These are phyloP conservation scores for Antheraea mylitta DNA, from an alignment of 1,140 invertebrate genomes.

Conservation along the genomic window DNA sequence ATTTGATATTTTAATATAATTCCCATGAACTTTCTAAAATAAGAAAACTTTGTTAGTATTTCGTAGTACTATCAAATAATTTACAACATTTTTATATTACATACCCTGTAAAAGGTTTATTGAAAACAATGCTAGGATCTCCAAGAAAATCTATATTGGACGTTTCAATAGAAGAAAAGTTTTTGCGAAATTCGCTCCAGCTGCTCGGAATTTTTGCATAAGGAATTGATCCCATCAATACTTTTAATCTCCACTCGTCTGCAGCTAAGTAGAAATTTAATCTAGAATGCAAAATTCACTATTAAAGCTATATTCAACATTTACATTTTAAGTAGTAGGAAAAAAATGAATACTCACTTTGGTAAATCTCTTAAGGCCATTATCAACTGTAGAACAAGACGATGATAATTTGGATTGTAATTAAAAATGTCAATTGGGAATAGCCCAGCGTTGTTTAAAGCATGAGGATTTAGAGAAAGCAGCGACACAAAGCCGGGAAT, in stretches of 20 bases:
- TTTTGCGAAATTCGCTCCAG: slow-evolving; percentile 75
- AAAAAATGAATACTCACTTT: slow-evolving; percentile 46
- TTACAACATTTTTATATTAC: neutral
- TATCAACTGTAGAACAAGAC: slow-evolving; percentile 71
- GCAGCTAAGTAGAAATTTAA: slow-evolving; percentile 81
- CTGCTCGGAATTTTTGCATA: slow-evolving; percentile 63
- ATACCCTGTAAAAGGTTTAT: slow-evolving; percentile 80
- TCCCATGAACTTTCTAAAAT: slow-evolving; percentile 67
- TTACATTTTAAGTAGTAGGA: neutral
- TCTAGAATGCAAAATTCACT: slow-evolving; percentile 41
- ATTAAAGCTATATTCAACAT: slow-evolving; percentile 3
- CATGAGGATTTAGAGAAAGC: slow-evolving; percentile 70
- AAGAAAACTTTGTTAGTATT: slow-evolving; percentile 9
- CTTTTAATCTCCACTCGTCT: slow-evolving; percentile 80
- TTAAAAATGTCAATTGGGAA: slow-evolving; percentile 59
- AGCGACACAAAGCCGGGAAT: slow-evolving; percentile 72
- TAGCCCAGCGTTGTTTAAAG: slow-evolving; percentile 56
- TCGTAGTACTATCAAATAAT: neutral
- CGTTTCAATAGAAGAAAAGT: slow-evolving; percentile 63
- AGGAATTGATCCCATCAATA: slow-evolving; percentile 70
- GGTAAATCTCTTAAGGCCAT: slow-evolving; percentile 77
- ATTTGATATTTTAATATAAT: slow-evolving; percentile 68
- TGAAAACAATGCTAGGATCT: slow-evolving; percentile 78
- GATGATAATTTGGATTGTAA: slow-evolving; percentile 61
- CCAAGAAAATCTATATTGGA: slow-evolving; percentile 76